A percentile compares a stretch with the other conserved stretches of the same genome.
Evolutionary conservation across 2,888 invertebrate species (phyloP).

Genomic region (Protodeltote pygarga): DNA sequence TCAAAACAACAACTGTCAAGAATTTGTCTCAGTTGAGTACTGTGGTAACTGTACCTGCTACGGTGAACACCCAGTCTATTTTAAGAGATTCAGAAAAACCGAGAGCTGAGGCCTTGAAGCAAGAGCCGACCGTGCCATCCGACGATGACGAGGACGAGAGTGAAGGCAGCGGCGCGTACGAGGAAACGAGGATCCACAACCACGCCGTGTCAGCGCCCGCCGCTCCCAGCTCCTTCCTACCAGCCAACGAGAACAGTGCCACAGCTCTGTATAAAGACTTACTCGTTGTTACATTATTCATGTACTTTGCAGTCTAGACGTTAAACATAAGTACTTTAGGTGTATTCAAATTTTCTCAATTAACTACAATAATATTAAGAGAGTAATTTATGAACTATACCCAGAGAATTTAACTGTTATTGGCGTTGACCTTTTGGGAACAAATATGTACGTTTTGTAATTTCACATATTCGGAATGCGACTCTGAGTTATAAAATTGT

Average conservation of each 20-base stretch:
- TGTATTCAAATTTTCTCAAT: slow-evolving; percentile 36
- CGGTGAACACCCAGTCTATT: slow-evolving; percentile 39
- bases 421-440: slow-evolving; percentile 71
- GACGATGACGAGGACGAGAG: slow-evolving; percentile 81
- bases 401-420: slow-evolving; percentile 67
- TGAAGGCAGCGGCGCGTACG: slow-evolving; percentile 76
- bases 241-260: slow-evolving; percentile 70
- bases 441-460: slow-evolving; percentile 61
- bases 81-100: slow-evolving; percentile 54
- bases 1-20: slow-evolving; percentile 24
- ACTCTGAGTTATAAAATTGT: slow-evolving; percentile 29
- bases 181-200: slow-evolving; percentile 62
- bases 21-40: slow-evolving; percentile 47
- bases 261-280: slow-evolving; percentile 26
- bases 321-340: slow-evolving; percentile 31
- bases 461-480: slow-evolving; percentile 30
- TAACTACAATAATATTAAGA: slow-evolving; percentile 52
- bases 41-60: slow-evolving; percentile 33
- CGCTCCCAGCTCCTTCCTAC: slow-evolving; percentile 76
- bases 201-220: slow-evolving; percentile 74
- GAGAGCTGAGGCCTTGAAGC: slow-evolving; percentile 72
- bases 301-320: slow-evolving; percentile 52
- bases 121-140: slow-evolving; percentile 72
- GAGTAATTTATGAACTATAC: slow-evolving; percentile 52
- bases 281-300: slow-evolving; percentile 34